A percentile compares a stretch with the other conserved stretches of the same genome.
Conservation (phyloP, 2,888 invertebrate genomes). For the Uropetala carovei region DNA sequence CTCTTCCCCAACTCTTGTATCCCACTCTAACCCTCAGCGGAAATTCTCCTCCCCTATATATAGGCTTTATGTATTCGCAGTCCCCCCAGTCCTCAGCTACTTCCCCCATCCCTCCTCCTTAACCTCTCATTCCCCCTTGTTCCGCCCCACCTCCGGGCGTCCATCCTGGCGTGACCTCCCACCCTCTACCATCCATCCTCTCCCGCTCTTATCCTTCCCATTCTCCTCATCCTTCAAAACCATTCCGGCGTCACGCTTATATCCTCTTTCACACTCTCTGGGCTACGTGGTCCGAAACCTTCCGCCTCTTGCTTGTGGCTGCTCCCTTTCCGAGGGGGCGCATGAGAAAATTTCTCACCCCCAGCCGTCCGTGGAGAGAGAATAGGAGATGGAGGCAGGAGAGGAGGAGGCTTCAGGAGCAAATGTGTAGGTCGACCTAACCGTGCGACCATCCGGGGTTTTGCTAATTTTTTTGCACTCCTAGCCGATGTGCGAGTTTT, state of each 20-base stretch:
- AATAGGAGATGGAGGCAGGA: no score
- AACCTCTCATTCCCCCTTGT: background rate
- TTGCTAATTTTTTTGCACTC: no score
- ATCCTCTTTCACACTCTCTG: conserved; percentile 34
- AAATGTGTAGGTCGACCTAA: no score
- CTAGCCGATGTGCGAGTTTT: no score
- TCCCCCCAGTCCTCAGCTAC: background rate
- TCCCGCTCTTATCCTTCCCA: background rate
- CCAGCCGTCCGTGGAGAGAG: no score
- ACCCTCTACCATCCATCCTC: background rate
- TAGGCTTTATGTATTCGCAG: background rate
- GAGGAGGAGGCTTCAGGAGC: no score
- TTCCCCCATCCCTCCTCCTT: background rate
- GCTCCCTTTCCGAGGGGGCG: background rate
- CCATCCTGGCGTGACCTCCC: background rate
- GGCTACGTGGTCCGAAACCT: conserved; percentile 15
- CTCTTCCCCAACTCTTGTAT: background rate
- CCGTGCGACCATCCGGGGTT: no score
- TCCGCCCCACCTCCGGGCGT: background rate
- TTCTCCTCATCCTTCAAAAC: background rate
- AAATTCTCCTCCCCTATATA: background rate
- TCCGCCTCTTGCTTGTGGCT: background rate
- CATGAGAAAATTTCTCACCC: conserved; percentile 5
- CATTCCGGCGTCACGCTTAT: conserved; percentile 45
- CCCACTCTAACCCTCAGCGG: background rate